Evolutionary conservation across 2,888 invertebrate genomes (phyloP).

Genomic region (Daptonema setosum): DNA sequence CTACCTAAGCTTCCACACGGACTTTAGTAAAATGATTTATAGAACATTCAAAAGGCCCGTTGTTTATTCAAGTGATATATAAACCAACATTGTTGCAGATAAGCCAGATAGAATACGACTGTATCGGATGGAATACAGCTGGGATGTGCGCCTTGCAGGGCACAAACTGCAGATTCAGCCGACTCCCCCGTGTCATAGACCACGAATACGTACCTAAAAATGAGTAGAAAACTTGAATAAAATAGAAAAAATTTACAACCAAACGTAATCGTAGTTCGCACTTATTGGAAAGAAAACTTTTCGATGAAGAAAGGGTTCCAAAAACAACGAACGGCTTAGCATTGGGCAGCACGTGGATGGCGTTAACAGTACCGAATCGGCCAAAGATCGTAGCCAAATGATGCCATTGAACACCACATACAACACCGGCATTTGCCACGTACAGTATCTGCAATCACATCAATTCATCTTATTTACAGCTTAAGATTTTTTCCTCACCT

Average conservation of each 20-base stretch:
- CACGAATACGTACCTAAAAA: background rate
- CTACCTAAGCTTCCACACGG: too few species aligned
- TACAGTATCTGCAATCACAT: slow-evolving; percentile 15
- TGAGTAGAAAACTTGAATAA: too few species aligned
- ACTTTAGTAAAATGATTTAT: too few species aligned
- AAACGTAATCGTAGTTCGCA: too few species aligned
- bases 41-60: too few species aligned
- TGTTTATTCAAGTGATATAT: background rate
- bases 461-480: too few species aligned
- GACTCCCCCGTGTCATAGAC: background rate
- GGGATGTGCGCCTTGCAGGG: background rate
- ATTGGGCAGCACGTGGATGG: background rate
- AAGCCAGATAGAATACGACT: background rate
- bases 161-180: background rate
- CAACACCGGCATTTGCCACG: slow-evolving; percentile 16
- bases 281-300: too few species aligned
- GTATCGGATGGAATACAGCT: background rate
- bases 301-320: too few species aligned
- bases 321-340: background rate
- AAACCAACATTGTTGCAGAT: background rate
- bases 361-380: background rate
- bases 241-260: too few species aligned
- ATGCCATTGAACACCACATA: slow-evolving; percentile 16
- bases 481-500: too few species aligned
- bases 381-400: slow-evolving; percentile 10